Evolutionary conservation across 2,888 invertebrate species (phyloP), one percentile per base, ranked within the genome.

Genomic region (Volucella inanis): DNA sequence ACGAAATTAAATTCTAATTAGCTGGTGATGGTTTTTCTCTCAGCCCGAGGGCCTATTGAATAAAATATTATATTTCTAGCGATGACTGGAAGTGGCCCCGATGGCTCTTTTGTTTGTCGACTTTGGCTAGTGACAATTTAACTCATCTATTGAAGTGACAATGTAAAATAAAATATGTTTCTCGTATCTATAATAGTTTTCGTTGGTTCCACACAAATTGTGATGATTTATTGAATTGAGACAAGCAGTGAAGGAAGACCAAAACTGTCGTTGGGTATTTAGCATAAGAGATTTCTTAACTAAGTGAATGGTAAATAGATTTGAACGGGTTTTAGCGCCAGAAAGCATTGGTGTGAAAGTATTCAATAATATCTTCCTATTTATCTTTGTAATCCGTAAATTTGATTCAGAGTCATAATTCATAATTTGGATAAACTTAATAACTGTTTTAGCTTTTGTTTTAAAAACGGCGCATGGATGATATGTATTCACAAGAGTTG

Each of bases 1-100:
- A 67, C n/a, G 39, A 85, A 85, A 81, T 81, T 72, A 77, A 76
- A 70, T 72, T 72, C 68, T 81, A 81, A 81, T 85, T 81, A 85
- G 75, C 61, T 65, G 3, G 0, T 68, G 55, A 61, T 75, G 59
- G 68, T 67, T 84, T 70, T 74, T 57, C 10, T 67, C 75, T 49
- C 43, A 75, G 18, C 41, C 55, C 18, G 55, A 38, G 15, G 55
- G 57, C 62, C 54, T 72, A 68, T 50, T 83, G 72, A 83, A 83
- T 68, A 77, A 57, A 65, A 72, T 65, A 45, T n/a, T 22, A 22
- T 2, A 22, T 22, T 2, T 22, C 3, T 74, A 45, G 14, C 39
- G 18, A 10, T 3, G 57, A 50, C 11, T 8, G 0, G 2, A 3
- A 22, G 2, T 22, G 22, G 12, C 22, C 8, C 14, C 8, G 41